Conservation (phyloP, 2,113 vertebrate species). For the Orthonyx spaldingii region DNA sequence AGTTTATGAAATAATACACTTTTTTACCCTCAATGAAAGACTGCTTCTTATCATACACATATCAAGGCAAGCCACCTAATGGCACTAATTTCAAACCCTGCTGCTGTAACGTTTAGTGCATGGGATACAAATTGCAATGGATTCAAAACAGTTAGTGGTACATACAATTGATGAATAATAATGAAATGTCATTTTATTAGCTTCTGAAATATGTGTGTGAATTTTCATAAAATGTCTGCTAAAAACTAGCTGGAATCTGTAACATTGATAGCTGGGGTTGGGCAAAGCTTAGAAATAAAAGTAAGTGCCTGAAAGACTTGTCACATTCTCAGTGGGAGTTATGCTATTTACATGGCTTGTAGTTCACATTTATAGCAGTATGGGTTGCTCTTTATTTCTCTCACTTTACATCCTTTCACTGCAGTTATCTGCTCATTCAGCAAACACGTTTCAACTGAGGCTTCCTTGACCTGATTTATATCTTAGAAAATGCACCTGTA, state of each 20-base stretch:
- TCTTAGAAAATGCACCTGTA: neutral
- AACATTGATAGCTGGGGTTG: neutral
- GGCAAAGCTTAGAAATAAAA: neutral
- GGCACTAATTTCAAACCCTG: slow-evolving; percentile 7
- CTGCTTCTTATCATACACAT: neutral
- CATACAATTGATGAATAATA: neutral
- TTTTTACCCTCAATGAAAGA: slow-evolving; percentile 3
- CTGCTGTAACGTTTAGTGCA: neutral
- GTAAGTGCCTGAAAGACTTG: neutral
- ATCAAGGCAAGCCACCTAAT: neutral
- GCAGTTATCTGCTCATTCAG: neutral
- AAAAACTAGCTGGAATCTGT: neutral
- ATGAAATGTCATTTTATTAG: neutral
- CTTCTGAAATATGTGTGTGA: neutral
- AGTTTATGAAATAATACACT: slow-evolving; percentile 36
- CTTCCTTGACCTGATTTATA: neutral
- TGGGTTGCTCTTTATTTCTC: slow-evolving; percentile 12
- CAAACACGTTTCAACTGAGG: neutral
- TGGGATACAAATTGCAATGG: neutral
- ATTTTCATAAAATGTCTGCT: neutral
- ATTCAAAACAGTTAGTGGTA: slow-evolving; percentile 7
- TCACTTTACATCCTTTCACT: slow-evolving; percentile 2
- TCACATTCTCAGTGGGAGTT: neutral
- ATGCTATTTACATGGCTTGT: neutral
- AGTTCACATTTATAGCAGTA: neutral